Base-by-base conservation (phyloP, 2,888 invertebrate species). In the Scrobipalpa atriplicella region DNA sequence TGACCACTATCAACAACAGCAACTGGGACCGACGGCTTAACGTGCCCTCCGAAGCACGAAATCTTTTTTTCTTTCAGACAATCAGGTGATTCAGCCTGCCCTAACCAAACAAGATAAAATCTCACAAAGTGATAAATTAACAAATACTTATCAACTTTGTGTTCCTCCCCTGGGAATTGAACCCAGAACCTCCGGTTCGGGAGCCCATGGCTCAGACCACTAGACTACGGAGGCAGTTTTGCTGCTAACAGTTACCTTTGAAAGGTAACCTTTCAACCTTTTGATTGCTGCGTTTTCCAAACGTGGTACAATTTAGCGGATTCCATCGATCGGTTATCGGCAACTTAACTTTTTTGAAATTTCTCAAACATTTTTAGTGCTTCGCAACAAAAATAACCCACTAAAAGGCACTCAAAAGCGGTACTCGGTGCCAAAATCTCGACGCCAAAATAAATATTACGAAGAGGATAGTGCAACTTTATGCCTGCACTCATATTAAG, bases 371-470 rank as follows among this genome's bases (percentile, higher is more conserved):
- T 54, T 54, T 21, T 54, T 18, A 21, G 54, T 21, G 21, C 21
- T 54, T 54, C 9, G 54, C 54, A 54, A 54, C 54, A 54, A 54
- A 54, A 54, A 54, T 16, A 18, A 21, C 54, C n/a, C 16, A 13
- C 58, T 58, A 58, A 58, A 58, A 58, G 58, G 58, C 38, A 16
- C 29, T 58, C 29, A 16, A 29, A 38, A 38, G 13, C 58, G 58
- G 11, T 11, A 29, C 29, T 16, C 58, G 36, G 58, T 58, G 58
- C 58, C 58, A 58, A 16, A 58, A 38, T 58, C 38, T 58, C 58
- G 58, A 58, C 58, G 58, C 58, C 29, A 58, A 58, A 36, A 58
- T 58, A 58, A 58, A 58, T 58, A 38, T n/a, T 38, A 38, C 58
- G 19, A 36, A 56, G 29, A 18, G 54, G 54, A 38, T 38, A 11